Evolutionary conservation across 2,797 vertebrate genomes (phyloP).

Genomic region (Urosaurus nigricauda): DNA sequence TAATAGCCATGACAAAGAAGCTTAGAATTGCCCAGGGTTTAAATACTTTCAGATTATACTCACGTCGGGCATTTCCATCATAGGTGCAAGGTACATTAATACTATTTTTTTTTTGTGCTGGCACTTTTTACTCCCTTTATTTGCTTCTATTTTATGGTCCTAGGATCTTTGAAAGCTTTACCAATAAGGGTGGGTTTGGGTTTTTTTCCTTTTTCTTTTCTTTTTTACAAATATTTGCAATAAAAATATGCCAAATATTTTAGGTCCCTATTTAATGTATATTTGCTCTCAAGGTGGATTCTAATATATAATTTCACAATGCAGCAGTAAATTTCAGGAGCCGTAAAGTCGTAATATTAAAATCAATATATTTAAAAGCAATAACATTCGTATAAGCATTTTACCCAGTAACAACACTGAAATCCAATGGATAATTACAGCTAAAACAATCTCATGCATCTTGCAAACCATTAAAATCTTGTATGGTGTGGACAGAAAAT

Average conservation of each 20-base stretch:
- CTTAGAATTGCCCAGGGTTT: neutral
- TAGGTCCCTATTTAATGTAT: neutral
- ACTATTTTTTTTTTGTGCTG: neutral
- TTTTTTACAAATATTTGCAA: neutral
- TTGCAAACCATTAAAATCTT: neutral
- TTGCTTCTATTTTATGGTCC: neutral
- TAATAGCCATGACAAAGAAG: neutral
- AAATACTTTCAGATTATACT: neutral
- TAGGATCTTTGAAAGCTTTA: neutral
- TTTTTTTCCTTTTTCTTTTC: too few relatives aligned
- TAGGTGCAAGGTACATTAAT: neutral
- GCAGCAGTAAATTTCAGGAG: neutral
- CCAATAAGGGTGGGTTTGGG: neutral
- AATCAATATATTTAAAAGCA: neutral
- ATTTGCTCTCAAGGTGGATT: neutral
- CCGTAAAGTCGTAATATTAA: neutral
- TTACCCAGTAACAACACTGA: neutral
- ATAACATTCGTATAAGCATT: neutral
- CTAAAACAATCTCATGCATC: neutral
- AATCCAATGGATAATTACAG: neutral
- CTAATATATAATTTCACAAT: neutral
- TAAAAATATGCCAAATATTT: too few relatives aligned
- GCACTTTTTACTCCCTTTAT: neutral
- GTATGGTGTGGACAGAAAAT: neutral
- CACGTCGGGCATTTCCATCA: neutral